Evolutionary conservation across 2,888 invertebrate species (phyloP).

Genomic region (Drosophila kuntzei): DNA sequence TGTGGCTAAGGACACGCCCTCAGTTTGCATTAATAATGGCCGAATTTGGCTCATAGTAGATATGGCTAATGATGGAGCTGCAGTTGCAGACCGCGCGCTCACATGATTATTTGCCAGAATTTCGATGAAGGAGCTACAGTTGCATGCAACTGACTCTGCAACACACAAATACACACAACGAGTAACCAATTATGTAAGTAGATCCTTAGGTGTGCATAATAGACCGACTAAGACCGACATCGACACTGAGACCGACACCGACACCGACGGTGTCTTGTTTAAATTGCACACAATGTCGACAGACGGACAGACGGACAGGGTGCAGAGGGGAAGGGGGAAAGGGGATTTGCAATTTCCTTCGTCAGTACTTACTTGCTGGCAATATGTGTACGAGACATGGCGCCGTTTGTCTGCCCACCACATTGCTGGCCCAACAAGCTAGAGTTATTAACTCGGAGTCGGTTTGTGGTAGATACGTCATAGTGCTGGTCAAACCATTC

Average conservation of each 20-base stretch:
- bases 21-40: constrained; percentile 63
- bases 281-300: constrained; percentile 57
- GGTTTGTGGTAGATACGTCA: constrained; percentile 87
- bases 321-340: background rate
- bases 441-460: constrained; percentile 91
- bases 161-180: constrained; percentile 19
- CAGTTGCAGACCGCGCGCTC: constrained; percentile 26
- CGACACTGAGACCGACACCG: constrained; percentile 22
- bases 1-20: constrained; percentile 37
- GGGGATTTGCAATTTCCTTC: constrained; percentile 24
- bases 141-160: constrained; percentile 12
- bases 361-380: constrained; percentile 90
- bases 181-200: constrained; percentile 77
- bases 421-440: constrained; percentile 95
- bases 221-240: constrained; percentile 40
- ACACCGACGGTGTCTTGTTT: constrained; percentile 20
- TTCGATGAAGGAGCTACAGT: constrained; percentile 36
- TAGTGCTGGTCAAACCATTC: constrained; percentile 87
- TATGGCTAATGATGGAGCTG: constrained; percentile 26
- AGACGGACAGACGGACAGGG: background rate
- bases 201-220: constrained; percentile 73
- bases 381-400: constrained; percentile 94
- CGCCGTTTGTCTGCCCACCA: constrained; percentile 91
- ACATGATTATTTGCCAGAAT: constrained; percentile 62
- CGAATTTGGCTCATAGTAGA: constrained; percentile 32